Evolutionary conservation across 2,113 vertebrate species (phyloP).

Genomic region (Pomatorhinus ruficollis): DNA sequence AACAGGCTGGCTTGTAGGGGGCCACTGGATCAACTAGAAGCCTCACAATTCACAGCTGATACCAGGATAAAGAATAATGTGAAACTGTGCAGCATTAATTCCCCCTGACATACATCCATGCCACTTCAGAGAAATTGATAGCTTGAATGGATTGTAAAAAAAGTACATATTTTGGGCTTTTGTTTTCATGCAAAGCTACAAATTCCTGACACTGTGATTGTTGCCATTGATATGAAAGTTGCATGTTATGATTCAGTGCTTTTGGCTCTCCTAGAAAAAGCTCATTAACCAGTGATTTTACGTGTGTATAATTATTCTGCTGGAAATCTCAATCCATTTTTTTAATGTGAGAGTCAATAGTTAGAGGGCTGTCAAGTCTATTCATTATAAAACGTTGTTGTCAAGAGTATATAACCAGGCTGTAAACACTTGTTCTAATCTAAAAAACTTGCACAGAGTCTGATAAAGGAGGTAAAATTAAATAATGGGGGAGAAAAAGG

Average conservation of each 20-base stretch:
- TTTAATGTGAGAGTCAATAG: conserved; percentile 14
- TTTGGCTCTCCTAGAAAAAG: conserved; percentile 24
- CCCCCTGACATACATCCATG: neutral
- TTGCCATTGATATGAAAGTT: conserved; percentile 29
- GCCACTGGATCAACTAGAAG: neutral
- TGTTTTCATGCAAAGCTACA: conserved; percentile 27
- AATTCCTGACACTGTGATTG: neutral
- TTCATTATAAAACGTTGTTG: neutral
- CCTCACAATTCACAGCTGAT: neutral
- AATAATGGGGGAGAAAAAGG: neutral
- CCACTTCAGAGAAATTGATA: neutral
- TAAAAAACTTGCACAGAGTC: neutral
- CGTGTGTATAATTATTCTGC: conserved; percentile 33
- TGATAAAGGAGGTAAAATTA: neutral
- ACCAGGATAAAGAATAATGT: neutral
- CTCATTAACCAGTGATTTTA: conserved; percentile 16
- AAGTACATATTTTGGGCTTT: neutral
- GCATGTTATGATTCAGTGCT: neutral
- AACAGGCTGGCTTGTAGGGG: neutral
- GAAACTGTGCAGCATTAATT: neutral
- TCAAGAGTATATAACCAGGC: neutral
- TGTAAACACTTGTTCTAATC: neutral
- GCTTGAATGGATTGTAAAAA: neutral
- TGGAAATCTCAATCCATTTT: conserved; percentile 27
- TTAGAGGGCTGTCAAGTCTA: neutral